Percentiles rank a stretch among this genome's conserved stretches.
Conservation (phyloP, 2,888 invertebrate genomes). For the Microplitis manilae region DNA sequence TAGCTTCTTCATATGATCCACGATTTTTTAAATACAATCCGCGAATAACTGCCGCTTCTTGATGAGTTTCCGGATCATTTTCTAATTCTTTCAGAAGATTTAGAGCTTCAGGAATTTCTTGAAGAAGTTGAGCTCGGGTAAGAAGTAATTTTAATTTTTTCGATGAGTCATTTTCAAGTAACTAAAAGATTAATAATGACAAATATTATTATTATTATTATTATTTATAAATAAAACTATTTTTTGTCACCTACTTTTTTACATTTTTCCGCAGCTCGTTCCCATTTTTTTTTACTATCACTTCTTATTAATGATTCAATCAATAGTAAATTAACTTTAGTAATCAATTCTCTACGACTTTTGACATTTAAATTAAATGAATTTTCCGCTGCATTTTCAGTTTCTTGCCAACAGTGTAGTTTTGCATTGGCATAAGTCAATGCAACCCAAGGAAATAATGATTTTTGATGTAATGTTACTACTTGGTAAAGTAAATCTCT, state of each 20-base stretch:
- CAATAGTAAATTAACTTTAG: slow-evolving; percentile 62
- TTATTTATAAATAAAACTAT: slow-evolving; percentile 21
- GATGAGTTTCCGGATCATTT: slow-evolving; percentile 53
- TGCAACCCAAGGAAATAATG: slow-evolving; percentile 72
- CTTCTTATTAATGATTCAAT: slow-evolving; percentile 71
- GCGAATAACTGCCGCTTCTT: slow-evolving; percentile 70
- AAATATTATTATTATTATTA: slow-evolving; percentile 19
- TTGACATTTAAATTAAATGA: slow-evolving; percentile 66
- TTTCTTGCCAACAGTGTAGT: slow-evolving; percentile 74
- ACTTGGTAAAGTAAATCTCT: slow-evolving; percentile 72
- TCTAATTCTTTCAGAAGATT: slow-evolving; percentile 66
- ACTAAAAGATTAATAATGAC: slow-evolving; percentile 49
- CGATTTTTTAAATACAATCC: slow-evolving; percentile 74
- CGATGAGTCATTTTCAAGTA: slow-evolving; percentile 51
- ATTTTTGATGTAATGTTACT: slow-evolving; percentile 69
- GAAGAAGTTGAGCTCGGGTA: slow-evolving; percentile 69
- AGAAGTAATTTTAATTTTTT: slow-evolving; percentile 56
- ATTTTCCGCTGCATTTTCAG: slow-evolving; percentile 68
- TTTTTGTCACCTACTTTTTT: slow-evolving; percentile 60
- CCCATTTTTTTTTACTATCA: slow-evolving; percentile 73
- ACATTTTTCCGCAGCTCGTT: slow-evolving; percentile 65
- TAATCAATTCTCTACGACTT: slow-evolving; percentile 58
- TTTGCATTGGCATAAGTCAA: slow-evolving; percentile 72
- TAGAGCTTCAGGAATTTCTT: slow-evolving; percentile 69
- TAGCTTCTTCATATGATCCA: slow-evolving; percentile 74